Evolutionary conservation across 2,888 invertebrate species (phyloP), one percentile per base, ranked within the genome.

Genomic region (Protophormia terraenovae): DNA sequence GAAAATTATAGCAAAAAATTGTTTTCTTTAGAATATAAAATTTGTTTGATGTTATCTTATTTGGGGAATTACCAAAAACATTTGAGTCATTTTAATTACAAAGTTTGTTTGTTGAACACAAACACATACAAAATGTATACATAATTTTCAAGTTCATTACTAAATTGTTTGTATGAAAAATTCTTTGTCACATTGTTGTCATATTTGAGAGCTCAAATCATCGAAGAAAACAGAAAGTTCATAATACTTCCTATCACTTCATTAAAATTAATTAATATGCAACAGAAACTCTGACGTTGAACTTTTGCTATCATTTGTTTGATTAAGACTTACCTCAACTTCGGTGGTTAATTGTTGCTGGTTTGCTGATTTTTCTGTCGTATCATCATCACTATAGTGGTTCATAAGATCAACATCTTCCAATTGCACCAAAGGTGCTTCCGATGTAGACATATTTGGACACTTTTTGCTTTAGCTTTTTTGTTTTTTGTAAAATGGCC

Each of bases 401-500:
- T 90, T 90, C 85, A 92, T 92, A 66, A 91, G 88, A 88, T 92
- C 92, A 86, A 90, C 89, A 88, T 94, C 94, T 93, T 94, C 94
- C 93, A 95, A 94, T 93, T 94, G 94, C 92, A 95, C 93, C 93
- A 95, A 93, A 90, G 95, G 94, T 91, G 94, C 94, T 93, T 94
- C 94, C 93, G 94, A 93, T 93, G 94, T 93, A 94, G 94, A 94
- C 94, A 94, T 94, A 64, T 82, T 80, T 58, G 8, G 8, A 12
- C 35, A 19, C 32, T 69, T 76, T 80, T 27, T 32, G 60, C 24
- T 50, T 58, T 41, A 0, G 32, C 64, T 12, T 41, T 47, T 24
- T 76, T 10, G 24, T 55, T 45, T 41, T 71, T 12, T 29, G 24
- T 22, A 10, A 53, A 69, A 81, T 73, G 67, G 77, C 67, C 81